Base-by-base conservation (phyloP, 2,113 vertebrate genomes). In the Phalacrocorax pelagicus region DNA sequence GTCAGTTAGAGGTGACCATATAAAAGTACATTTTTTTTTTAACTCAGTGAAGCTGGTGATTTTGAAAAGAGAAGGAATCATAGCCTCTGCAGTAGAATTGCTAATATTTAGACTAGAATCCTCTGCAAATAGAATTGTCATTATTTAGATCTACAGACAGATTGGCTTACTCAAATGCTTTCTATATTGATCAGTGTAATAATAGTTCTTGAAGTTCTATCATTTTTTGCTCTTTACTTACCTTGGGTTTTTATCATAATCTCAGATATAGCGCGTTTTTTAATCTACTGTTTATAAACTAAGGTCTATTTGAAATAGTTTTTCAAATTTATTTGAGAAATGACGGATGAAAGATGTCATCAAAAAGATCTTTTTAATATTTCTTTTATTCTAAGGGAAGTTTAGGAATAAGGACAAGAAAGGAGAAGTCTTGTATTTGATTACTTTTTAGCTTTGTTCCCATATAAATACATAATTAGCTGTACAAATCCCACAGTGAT, bases 321-420 rank as follows among this genome's bases (percentile, higher is more conserved):
- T 97, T 97, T 96, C 27, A 63, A 73, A 23, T 86, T 96, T 96
- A 93, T 58, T 73, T 81, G 66, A 89, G 51, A 94, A 92, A 52
- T 54, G 9, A 61, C 66, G 88, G 82, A 81, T 66, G 93, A 95
- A 96, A 95, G 65, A 44, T 66, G 67, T 92, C 69, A 96, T 96
- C 47, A 92, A 96, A 91, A 81, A 54, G 22, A 21, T 17, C 3
- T 46, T 67, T 72, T 61, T 22, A 55, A 18, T 58, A 62, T 81
- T 36, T 67, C 14, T 71, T 72, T 42, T 59, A 55, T 74, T 86
- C 36, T 47, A 22, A 51, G 7, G 24, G 9, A 74, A 51, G 10
- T 7, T 69, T 38, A 75, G 36, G 26, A 86, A 40, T 74, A 74
- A 86, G 38, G 26, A 22, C 36, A 55, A 74, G n/a, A 27, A 57